Evolutionary conservation across 2,113 vertebrate species (phyloP).

Genomic region (Mesocricetus auratus): DNA sequence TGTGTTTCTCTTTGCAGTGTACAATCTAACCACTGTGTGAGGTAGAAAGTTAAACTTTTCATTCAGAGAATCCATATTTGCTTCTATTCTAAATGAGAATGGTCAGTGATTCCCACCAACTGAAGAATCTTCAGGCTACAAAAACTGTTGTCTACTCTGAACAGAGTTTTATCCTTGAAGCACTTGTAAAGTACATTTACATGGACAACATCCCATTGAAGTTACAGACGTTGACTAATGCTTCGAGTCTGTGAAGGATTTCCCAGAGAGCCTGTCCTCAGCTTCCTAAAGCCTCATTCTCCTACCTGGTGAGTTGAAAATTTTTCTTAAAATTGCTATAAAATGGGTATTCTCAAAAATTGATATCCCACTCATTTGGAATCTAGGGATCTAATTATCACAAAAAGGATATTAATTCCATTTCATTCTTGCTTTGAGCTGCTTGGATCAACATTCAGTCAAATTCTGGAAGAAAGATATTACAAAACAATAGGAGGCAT

Average conservation of each 20-base stretch:
- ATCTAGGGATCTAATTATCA: neutral
- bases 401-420: slow-evolving; percentile 25
- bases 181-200: neutral
- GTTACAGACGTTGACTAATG: slow-evolving; percentile 14
- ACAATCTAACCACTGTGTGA: neutral
- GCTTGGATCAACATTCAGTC: neutral
- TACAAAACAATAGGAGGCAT: neutral
- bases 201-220: neutral
- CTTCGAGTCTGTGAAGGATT: neutral
- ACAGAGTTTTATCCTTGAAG: slow-evolving; percentile 23
- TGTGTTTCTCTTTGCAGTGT: neutral
- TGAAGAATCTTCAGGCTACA: neutral
- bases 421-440: neutral
- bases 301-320: neutral
- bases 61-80: neutral
- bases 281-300: neutral
- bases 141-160: neutral
- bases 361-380: neutral
- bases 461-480: slow-evolving; percentile 16
- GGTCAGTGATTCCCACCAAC: slow-evolving; percentile 2
- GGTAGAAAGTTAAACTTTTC: neutral
- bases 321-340: neutral
- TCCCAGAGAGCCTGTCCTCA: neutral
- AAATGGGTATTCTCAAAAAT: neutral
- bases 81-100: neutral